phyloP scores from a whole-genome alignment of 1,140 invertebrate genomes.

The Drosophila biarmipes region DNA sequence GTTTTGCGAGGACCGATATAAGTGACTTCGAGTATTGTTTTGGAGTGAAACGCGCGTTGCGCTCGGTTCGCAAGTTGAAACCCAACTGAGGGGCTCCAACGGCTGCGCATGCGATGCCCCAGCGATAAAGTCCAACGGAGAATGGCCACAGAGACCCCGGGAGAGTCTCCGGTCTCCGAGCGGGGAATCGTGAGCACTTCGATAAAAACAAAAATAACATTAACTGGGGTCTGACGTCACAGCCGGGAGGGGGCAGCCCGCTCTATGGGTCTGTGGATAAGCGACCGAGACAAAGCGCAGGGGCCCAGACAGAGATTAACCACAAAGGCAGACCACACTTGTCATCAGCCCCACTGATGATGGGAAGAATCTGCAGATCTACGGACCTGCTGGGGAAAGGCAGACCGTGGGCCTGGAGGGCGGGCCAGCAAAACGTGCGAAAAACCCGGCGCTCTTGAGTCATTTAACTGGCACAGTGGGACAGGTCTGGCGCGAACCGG shows the following conservation, averaged over 20 bases:
- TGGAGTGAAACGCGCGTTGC: constrained; percentile 41
- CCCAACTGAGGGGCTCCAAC: constrained; percentile 62
- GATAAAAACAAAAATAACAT: constrained; percentile 33
- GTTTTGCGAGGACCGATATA: constrained; percentile 8
- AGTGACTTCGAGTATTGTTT: background rate
- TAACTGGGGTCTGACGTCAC: constrained; percentile 27
- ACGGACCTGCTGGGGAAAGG: constrained; percentile 33
- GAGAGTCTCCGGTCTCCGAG: constrained; percentile 8
- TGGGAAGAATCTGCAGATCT: constrained; percentile 36
- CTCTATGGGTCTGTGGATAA: constrained; percentile 1
- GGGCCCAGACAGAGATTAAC: constrained; percentile 32
- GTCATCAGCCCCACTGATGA: constrained; percentile 37
- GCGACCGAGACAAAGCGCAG: constrained; percentile 5
- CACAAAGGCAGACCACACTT: constrained; percentile 50
- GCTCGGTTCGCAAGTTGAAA: constrained; percentile 53
- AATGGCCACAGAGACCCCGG: background rate
- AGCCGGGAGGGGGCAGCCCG: background rate
- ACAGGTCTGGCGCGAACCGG: constrained; percentile 26
- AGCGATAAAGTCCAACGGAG: constrained; percentile 5
- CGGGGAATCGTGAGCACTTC: constrained; percentile 23
- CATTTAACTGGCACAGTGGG: constrained; percentile 66
- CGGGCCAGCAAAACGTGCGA: constrained; percentile 54
- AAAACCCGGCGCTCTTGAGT: constrained; percentile 57
- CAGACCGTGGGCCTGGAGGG: constrained; percentile 48
- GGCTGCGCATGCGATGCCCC: constrained; percentile 70